These are phyloP conservation scores for Hydropsyche tenuis DNA, from an alignment of 1,140 invertebrate species.

Conservation along the genomic window DNA sequence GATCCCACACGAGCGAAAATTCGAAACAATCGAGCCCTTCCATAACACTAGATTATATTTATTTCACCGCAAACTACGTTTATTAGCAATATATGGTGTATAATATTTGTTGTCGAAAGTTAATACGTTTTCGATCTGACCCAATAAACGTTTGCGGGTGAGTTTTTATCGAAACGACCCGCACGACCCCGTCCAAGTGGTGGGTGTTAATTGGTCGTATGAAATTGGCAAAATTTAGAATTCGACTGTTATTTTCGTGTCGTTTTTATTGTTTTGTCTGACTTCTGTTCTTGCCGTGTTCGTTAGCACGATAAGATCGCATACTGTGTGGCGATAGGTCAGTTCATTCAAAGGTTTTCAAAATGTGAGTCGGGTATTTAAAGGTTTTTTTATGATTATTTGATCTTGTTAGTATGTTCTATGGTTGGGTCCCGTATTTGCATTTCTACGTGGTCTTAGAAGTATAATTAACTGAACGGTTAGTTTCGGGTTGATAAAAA, in stretches of 20 bases:
- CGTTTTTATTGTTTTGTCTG: background rate
- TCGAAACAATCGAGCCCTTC: background rate
- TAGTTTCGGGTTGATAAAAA: background rate
- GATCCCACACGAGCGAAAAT: background rate
- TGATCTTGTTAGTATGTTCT: background rate
- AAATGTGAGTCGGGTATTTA: background rate
- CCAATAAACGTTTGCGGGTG: constrained; percentile 3
- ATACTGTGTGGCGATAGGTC: background rate
- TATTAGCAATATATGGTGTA: background rate
- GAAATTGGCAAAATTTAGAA: background rate
- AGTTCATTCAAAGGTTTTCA: constrained; percentile 5
- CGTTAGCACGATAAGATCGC: background rate
- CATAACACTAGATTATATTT: background rate
- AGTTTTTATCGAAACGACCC: background rate
- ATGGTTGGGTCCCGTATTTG: background rate
- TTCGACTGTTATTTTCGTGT: background rate
- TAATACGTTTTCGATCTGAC: background rate
- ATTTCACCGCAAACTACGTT: background rate
- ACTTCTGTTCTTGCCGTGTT: background rate
- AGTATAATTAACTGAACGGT: no score
- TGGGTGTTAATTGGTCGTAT: background rate
- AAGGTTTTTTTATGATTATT: background rate
- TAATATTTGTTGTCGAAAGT: no score
- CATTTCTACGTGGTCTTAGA: no score
- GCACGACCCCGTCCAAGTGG: background rate